A percentile compares a stretch with the other conserved stretches of the same genome.
Conservation (phyloP, 1,140 invertebrate genomes). For the Cyrtorhinus lividipennis region DNA sequence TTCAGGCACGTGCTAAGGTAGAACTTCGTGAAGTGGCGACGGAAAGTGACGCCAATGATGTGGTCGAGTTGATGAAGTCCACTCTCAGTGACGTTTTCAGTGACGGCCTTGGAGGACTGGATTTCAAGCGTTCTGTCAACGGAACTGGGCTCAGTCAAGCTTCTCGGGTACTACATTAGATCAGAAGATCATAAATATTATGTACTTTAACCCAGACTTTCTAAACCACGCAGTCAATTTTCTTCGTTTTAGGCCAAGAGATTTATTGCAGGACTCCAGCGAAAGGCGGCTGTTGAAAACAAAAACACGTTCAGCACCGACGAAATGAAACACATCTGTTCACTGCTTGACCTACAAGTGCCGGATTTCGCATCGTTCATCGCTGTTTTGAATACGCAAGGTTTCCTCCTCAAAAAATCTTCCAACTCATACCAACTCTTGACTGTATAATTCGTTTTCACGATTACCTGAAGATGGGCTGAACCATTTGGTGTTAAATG, state of each 20-base stretch:
- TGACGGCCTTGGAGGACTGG: conserved; percentile 50
- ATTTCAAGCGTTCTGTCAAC: conserved; percentile 52
- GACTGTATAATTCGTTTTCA: conserved; percentile 12
- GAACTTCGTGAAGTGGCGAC: conserved; percentile 70
- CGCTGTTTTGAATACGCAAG: conserved; percentile 64
- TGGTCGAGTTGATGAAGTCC: conserved; percentile 70
- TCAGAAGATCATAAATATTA: neutral
- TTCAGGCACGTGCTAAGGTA: conserved; percentile 71
- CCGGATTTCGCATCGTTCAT: conserved; percentile 48
- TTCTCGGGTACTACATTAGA: conserved; percentile 37
- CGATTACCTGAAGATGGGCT: no score
- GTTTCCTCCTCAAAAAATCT: conserved; percentile 69
- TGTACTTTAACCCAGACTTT: neutral
- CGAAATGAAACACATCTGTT: conserved; percentile 57
- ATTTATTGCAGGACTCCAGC: conserved; percentile 55
- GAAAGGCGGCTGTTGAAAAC: conserved; percentile 41
- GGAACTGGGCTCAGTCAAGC: conserved; percentile 56
- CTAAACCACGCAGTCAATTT: no score
- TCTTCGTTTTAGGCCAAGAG: conserved; percentile 48
- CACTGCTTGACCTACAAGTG: conserved; percentile 44
- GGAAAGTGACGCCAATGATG: conserved; percentile 63
- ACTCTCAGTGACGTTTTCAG: conserved; percentile 62
- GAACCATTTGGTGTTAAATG: no score
- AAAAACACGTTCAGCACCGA: conserved; percentile 57
- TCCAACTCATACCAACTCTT: conserved; percentile 57